Evolutionary conservation across 1,140 invertebrate genomes (phyloP), one percentile per base, ranked within the genome.

Genomic region (Pseudomyrmex sp.): DNA sequence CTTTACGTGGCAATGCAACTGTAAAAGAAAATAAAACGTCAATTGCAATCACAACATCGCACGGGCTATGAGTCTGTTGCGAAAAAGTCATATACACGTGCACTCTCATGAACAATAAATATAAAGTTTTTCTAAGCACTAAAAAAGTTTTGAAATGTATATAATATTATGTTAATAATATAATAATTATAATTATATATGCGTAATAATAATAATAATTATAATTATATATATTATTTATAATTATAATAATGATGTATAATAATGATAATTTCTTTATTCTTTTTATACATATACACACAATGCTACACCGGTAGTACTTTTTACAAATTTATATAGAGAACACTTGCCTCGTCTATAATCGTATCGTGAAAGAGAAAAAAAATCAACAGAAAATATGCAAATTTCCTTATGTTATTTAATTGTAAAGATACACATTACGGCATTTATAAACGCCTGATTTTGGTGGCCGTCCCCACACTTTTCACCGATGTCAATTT

Each of bases 241-340:
- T 52, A 52, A 54, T 48, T 75, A 61, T 58, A 76, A 79, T 87
- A 86, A 52, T 48, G 89, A 90, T 87, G 26, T 75, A 61, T 58
- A 76, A 79, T 87, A 86, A 52, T 48, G 88, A 90, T 87, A 90
- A 68, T 86, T 66, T 85, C 52, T 91, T 90, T 86, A 85, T 85
- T 83, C 54, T 65, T 87, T 83, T 85, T 77, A 83, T 84, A 85
- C 90, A 86, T 90, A 86, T 85, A 88, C 83, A 88, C 56, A 75
- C 8, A 84, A 85, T 48, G 35, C 15, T 35, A 35, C 35, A 35
- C 35, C 68, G 52, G 26, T 85, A 44, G 46, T 85, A 44, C 3
- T 26, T 65, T 54, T 85, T 82, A 85, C 72, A 82, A 61, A 88
- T 85, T 73, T 20, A 79, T 59, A 23, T 18, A 88, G 86, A 89